phyloP scores from a whole-genome alignment of 2,113 vertebrate species.

The Rousettus leschenaultii region DNA sequence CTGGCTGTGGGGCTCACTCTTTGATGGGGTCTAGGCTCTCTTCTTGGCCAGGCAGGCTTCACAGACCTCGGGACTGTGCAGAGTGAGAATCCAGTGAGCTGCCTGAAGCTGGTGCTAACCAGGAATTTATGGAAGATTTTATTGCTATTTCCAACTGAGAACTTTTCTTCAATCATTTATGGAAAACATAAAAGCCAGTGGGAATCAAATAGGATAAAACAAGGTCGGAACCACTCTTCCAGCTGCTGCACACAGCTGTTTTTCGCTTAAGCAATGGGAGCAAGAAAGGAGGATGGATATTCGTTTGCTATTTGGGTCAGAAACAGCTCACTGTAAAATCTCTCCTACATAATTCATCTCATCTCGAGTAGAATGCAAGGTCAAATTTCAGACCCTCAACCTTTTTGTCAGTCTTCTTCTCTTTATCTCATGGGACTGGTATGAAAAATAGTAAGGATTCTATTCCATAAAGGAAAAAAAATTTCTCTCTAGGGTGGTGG shows the following conservation, averaged over 20 bases:
- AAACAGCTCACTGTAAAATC: conserved; percentile 9
- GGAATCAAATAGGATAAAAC: conserved; percentile 81
- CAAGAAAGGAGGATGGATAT: neutral
- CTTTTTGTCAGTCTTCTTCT: conserved; percentile 65
- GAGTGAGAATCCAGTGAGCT: neutral
- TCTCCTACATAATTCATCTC: conserved; percentile 28
- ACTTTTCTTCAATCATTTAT: conserved; percentile 82
- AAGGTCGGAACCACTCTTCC: conserved; percentile 77
- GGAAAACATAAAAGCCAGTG: conserved; percentile 83
- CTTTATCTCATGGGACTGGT: conserved; percentile 59
- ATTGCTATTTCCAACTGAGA: conserved; percentile 78
- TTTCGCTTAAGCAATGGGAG: conserved; percentile 61
- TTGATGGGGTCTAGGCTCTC: neutral
- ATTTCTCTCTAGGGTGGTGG: conserved; percentile 66
- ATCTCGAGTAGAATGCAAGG: conserved; percentile 9
- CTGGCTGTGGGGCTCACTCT: neutral
- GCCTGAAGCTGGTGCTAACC: conserved; percentile 47
- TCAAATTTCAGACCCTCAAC: conserved; percentile 72
- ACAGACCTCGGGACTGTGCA: neutral
- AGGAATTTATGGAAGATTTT: conserved; percentile 78
- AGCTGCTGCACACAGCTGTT: conserved; percentile 83
- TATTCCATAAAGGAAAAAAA: conserved; percentile 70
- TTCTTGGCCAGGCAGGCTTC: neutral
- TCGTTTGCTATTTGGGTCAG: neutral
- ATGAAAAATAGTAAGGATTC: conserved; percentile 77